Base-by-base conservation (phyloP, 1,140 invertebrate species). In the Drosophila sechellia region DNA sequence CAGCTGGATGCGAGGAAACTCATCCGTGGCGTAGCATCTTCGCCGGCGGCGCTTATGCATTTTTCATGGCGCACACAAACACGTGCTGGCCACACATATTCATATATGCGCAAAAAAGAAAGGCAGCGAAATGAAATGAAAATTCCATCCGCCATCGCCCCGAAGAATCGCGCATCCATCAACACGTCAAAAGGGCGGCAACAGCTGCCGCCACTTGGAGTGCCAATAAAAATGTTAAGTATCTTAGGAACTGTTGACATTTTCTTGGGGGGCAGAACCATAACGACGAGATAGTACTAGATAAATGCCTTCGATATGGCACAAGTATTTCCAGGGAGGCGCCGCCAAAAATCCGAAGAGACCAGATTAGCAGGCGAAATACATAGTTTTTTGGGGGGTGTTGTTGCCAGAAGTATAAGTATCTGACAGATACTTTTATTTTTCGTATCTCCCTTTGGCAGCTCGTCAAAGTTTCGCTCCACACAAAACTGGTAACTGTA, bases 181-280 rank as follows among this genome's bases (percentile, higher is more conserved):
- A 89, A 75, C 84, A 73, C 83, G 79, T 79, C 84, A 77, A 57
- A 57, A 68, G 64, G 79, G 69, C 60, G 83, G 76, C 79, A 87
- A 77, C 83, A 87, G 84, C 84, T 89, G 84, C 79, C 79, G 68
- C 58, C 77, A 71, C 76, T 74, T 65, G 74, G 87, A 90, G 89
- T 90, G 89, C 83, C 89, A 90, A 90, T 90, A 90, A 90, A 90
- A 90, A 90, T 90, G 89, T 90, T 90, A 90, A 90, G 87, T 85
- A 89, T 90, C 77, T 90, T 65, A 68, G 77, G 72, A 75, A 75
- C 73, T 90, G 86, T 83, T 90, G 79, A 90, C 81, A 90, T 80
- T 83, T 77, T 74, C 66, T 61, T 61, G 56, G 65, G 20, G n/a
- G 40, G 60, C 45, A 66, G 37, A 59, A 25, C 43, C 73, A 35